Evolutionary conservation across 2,888 invertebrate genomes (phyloP), one percentile per base, ranked within the genome.

Genomic region (Allygus modestus): DNA sequence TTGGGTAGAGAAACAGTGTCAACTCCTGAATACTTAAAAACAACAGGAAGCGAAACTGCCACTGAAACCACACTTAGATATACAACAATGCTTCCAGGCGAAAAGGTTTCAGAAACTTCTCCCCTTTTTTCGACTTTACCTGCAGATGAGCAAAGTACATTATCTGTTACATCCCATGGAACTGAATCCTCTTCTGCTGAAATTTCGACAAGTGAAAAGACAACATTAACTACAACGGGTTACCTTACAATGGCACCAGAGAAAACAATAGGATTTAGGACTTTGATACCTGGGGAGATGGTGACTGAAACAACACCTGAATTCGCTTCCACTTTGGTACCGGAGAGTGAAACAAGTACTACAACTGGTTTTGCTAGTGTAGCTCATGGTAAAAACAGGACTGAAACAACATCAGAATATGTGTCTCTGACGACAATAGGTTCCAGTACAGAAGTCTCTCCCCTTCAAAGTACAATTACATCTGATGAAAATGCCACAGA

Each of bases 251-350:
- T 58, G 58, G 5, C 26, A 26, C 12, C 23, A 15, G 58, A 12
- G 23, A 1, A 58, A 58, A 26, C 20, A 20, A 20, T 20, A 9
- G 58, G 26, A 26, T 43, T 51, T 9, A 58, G 58, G 58, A 58
- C 58, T n/a, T n/a, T n/a, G n/a, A n/a, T n/a, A n/a, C n/a, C n/a
- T 26, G 81, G 81, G n/a, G 51, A 28, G 31, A 26, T 17, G 1
- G 51, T 51, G 28, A 81, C 46, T 17, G 81, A 51, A 51, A 46
- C 20, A 31, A 51, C 81, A 51, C 11, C 33, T 46, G 51, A 54
- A 81, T 54, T 23, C 20, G 20, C 37, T 23, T 51, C 54, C 0
- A 51, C 81, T 17, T 33, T 46, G 26, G 5, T 54, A 5, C 17
- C 20, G 4, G 58, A 58, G 5, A 58, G 2, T 23, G 58, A 23